Base-by-base conservation (phyloP, 2,797 vertebrate genomes). In the Coccyzus lansbergi region DNA sequence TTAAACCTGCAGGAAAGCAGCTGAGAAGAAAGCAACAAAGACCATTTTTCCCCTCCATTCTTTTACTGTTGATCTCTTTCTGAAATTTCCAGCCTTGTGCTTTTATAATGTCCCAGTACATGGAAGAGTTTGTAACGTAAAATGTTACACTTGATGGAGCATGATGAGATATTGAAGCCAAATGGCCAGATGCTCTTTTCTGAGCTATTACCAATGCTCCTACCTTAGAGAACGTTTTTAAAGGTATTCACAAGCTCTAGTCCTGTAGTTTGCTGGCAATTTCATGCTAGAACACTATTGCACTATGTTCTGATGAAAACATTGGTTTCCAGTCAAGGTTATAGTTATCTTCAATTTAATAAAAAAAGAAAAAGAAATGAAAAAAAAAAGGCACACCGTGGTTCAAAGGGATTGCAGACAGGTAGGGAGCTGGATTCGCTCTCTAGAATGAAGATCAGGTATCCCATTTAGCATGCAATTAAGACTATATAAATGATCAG, bases 101-200 rank as follows among this genome's bases (percentile, higher is more conserved):
- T 90, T 86, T 94, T 85, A 92, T 91, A 91, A 92, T 19, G 71
- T 83, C 90, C 91, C 51, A 38, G 51, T 91, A 96, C 92, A 89
- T 81, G 93, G 93, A 95, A 90, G 91, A 65, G 64, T 92, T 91
- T 91, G 92, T 87, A 96, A 94, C 89, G 71, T 58, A 81, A 82
- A 95, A 85, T 92, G 88, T 95, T 92, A 74, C 89, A 95, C 87
- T 94, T 3, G 2, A 72, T 88, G 75, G 83, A 95, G 95, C 93
- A 28, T 65, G 93, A 95, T 85, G 91, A 75, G 93, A 80, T 94
- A 84, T 29, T 46, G 91, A 77, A 96, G 94, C 95, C 94, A 96
- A 96, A 90, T 44, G 83, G 79, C 89, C 95, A 96, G 95, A 96
- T 96, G 95, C 93, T 95, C 92, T 77, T 95, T 86, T 56, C 91